Conservation (phyloP, 2,113 vertebrate genomes). For the Ophiodon elongatus region DNA sequence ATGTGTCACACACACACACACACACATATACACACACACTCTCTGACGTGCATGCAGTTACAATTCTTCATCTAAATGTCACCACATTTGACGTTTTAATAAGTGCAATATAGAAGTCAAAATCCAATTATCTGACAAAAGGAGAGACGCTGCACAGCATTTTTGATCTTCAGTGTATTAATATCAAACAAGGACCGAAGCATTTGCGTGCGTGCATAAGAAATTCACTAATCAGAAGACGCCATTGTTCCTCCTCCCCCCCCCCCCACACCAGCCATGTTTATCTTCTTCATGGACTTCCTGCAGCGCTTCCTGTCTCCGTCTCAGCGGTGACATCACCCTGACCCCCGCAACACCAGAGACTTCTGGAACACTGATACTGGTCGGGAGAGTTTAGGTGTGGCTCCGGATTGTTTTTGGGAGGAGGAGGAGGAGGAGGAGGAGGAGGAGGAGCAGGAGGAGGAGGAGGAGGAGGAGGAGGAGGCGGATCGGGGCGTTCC, state of each 20-base stretch:
- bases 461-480: too few species aligned
- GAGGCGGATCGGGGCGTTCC: constrained; percentile 26
- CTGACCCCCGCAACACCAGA: constrained; percentile 33
- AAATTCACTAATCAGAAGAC: constrained; percentile 18
- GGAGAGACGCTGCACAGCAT: background rate
- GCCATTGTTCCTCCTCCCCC: constrained; percentile 62
- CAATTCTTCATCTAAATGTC: constrained; percentile 27
- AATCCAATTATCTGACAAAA: constrained; percentile 28
- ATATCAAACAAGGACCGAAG: background rate
- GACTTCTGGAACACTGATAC: constrained; percentile 24
- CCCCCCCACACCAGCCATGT: constrained; percentile 14
- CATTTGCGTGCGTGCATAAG: constrained; percentile 14
- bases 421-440: too few species aligned
- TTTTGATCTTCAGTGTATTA: background rate
- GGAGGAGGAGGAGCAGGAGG: too few species aligned
- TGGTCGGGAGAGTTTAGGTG: background rate
- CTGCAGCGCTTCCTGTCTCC: constrained; percentile 69
- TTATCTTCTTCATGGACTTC: constrained; percentile 67
- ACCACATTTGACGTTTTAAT: constrained; percentile 38
- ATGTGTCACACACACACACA: too few species aligned
- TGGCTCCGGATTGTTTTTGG: constrained; percentile 23
- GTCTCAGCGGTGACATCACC: constrained; percentile 31
- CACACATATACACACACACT: background rate
- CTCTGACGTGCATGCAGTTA: background rate
- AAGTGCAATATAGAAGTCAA: constrained; percentile 11